phyloP scores from a whole-genome alignment of 1,140 invertebrate genomes.

The Mercenaria mercenaria region DNA sequence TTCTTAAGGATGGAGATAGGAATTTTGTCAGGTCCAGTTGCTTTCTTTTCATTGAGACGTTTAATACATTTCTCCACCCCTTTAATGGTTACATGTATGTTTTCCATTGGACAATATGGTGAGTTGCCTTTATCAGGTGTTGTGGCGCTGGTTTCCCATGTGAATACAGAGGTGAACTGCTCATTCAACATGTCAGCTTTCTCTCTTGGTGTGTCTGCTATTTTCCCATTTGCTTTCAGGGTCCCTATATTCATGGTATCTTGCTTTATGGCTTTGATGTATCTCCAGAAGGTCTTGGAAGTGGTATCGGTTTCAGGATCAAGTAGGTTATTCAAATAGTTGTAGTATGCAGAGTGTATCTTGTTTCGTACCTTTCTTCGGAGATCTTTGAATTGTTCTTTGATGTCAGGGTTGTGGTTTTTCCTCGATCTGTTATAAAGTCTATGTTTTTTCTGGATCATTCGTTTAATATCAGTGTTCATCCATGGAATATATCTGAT shows the following conservation, averaged over 20 bases:
- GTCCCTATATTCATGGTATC: too few relatives aligned
- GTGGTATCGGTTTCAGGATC: background rate
- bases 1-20: too few relatives aligned
- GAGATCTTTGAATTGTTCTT: background rate
- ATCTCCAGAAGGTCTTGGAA: background rate
- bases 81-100: background rate
- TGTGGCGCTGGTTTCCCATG: background rate
- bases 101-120: background rate
- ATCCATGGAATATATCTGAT: too few relatives aligned
- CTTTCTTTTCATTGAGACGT: background rate
- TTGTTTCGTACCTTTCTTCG: background rate
- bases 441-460: too few relatives aligned
- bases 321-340: background rate
- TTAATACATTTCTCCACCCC: too few relatives aligned
- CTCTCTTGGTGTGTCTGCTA: too few relatives aligned
- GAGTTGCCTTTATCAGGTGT: background rate
- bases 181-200: background rate
- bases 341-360: background rate
- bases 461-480: too few relatives aligned
- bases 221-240: too few relatives aligned
- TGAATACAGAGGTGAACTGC: constrained; percentile 20
- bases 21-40: too few relatives aligned
- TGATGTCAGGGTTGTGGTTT: too few relatives aligned
- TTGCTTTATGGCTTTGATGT: too few relatives aligned
- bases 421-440: too few relatives aligned